Conservation (phyloP, 1,140 invertebrate species). For the Drosophila mojavensis region DNA sequence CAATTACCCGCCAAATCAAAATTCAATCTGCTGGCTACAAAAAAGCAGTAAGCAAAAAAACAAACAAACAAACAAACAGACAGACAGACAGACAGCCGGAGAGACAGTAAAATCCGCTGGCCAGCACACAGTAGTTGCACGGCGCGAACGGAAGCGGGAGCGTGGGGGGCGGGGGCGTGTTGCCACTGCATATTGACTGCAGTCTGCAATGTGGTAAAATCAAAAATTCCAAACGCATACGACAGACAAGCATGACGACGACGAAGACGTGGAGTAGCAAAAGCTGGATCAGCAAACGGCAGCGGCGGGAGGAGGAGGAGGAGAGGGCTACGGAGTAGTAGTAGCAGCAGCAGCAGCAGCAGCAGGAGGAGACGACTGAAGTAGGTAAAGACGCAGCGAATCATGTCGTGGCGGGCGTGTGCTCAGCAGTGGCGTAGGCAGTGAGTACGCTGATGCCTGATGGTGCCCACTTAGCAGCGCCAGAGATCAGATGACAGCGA, state of each 20-base stretch:
- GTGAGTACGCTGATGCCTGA: constrained; percentile 13
- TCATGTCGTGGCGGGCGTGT: constrained; percentile 68
- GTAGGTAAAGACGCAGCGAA: constrained; percentile 27
- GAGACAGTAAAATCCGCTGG: constrained; percentile 24
- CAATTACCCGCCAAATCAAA: constrained; percentile 81
- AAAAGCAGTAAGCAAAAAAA: constrained; percentile 30
- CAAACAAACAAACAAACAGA: constrained; percentile 17
- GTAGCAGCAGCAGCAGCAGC: not conserved
- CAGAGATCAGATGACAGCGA: constrained; percentile 78
- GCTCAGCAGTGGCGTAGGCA: constrained; percentile 16
- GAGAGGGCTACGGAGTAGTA: not conserved
- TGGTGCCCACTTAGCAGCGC: constrained; percentile 68
- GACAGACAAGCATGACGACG: constrained; percentile 79
- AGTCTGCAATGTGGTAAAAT: constrained; percentile 77
- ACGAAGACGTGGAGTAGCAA: constrained; percentile 18
- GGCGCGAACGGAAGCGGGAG: too few species aligned
- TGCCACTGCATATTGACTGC: constrained; percentile 66
- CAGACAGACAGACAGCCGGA: constrained; percentile 1
- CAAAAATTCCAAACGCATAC: constrained; percentile 81
- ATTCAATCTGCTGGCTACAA: constrained; percentile 72
- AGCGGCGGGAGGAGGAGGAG: not conserved
- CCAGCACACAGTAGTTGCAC: constrained; percentile 56
- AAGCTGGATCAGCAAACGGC: not conserved
- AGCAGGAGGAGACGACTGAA: not conserved
- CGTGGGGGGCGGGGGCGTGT: not conserved